phyloP scores from a whole-genome alignment of 2,888 invertebrate species.

The Caenorhabditis virilis region DNA sequence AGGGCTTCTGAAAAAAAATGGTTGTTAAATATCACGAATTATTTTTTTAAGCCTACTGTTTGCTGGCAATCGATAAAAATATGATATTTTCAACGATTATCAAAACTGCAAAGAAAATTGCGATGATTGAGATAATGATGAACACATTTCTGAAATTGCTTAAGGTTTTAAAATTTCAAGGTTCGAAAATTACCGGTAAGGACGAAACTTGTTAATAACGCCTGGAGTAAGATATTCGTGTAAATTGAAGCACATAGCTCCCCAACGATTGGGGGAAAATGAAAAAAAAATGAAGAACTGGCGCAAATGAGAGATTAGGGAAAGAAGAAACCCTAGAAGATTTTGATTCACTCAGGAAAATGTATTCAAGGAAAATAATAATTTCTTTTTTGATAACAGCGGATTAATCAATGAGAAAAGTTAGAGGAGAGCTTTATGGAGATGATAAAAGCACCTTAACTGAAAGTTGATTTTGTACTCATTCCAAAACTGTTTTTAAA shows the following conservation, averaged over 20 bases:
- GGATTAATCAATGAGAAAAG: too few species aligned
- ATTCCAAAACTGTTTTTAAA: too few species aligned
- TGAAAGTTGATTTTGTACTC: too few species aligned
- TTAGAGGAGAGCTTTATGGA: too few species aligned
- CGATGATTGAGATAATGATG: conserved; percentile 16
- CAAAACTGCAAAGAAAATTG: conserved; percentile 28
- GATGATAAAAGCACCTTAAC: too few species aligned
- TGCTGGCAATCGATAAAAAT: conserved; percentile 27
- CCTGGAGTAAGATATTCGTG: conserved; percentile 32
- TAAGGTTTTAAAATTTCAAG: background rate
- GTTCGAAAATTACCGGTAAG: conserved; percentile 23
- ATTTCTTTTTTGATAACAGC: too few species aligned
- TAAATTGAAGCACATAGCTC: conserved; percentile 19
- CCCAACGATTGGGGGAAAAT: background rate
- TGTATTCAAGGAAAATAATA: too few species aligned
- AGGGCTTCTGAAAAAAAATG: conserved; percentile 20
- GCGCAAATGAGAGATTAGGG: conserved; percentile 8
- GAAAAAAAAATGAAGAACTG: conserved; percentile 2
- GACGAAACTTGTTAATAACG: conserved; percentile 30
- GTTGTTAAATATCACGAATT: background rate
- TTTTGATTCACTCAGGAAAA: too few species aligned
- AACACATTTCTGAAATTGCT: conserved; percentile 20
- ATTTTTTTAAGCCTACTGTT: conserved; percentile 20
- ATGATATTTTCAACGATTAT: conserved; percentile 34
- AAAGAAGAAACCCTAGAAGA: conserved; percentile 14